Evolutionary conservation across 2,797 vertebrate species (phyloP), one percentile per base, ranked within the genome.

Genomic region (Sylvilagus floridanus): DNA sequence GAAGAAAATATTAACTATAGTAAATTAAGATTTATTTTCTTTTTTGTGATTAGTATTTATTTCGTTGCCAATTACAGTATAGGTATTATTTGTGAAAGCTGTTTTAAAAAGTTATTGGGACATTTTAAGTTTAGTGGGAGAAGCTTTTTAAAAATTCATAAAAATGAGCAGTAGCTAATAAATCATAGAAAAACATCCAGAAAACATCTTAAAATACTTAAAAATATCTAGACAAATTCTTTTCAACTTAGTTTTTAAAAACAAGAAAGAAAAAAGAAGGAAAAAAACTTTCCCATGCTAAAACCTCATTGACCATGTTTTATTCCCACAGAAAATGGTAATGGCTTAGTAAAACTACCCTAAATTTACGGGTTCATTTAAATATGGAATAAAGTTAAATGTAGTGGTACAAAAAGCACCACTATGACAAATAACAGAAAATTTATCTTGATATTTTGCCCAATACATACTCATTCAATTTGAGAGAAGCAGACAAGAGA

Each of bases 351-450:
- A 90, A 63, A 65, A 14, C 76, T 90, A 90, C 75, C 94, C 76
- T 57, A 57, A 57, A 94, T 96, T 81, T 93, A 47, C 22, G 37
- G 30, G 37, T 96, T 87, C 68, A 71, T 92, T 95, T 96, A 93
- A 95, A 86, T 84, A 95, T 71, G 35, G 73, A 92, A 87, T 50
- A 95, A 75, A 32, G 32, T 47, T 92, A 89, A 95, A 52, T 66
- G 52, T 76, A 83, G 88, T 47, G 60, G 84, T 94, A 88, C 52
- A 42, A 88, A 90, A 96, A 92, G 7, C 30, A 92, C 42, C 92
- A 94, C 94, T 97, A 79, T 85, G 95, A 96, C 52, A 95, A 21
- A 4, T 92, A 87, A 75, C 57, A 94, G 66, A 96, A 97, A 97
- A 95, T 94, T 37, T 62, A 77, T 88, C 62, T 94, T 97, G 85